These are phyloP conservation scores for Saturnia japonica DNA, from an alignment of 2,888 invertebrate genomes.

Conservation along the genomic window DNA sequence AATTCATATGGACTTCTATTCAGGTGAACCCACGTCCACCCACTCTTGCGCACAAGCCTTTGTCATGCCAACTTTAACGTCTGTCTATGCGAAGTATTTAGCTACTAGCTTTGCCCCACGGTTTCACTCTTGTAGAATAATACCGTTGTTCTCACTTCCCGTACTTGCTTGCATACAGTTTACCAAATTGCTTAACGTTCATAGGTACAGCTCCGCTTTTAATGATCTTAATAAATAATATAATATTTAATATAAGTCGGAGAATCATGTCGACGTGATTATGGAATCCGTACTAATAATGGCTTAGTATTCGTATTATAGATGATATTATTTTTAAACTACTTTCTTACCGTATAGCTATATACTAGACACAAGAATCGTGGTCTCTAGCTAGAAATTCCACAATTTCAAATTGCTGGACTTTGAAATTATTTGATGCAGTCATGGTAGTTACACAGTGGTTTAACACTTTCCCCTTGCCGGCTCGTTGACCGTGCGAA, in stretches of 20 bases:
- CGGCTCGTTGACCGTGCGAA: slow-evolving; percentile 37
- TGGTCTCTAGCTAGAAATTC: neutral
- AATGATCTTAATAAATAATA: too few relatives aligned
- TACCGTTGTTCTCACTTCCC: too few relatives aligned
- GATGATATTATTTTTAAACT: neutral
- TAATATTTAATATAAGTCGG: too few relatives aligned
- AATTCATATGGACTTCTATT: slow-evolving; percentile 5
- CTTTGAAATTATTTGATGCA: slow-evolving; percentile 6
- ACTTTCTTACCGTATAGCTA: neutral
- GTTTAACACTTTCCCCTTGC: slow-evolving; percentile 39
- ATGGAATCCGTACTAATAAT: too few relatives aligned
- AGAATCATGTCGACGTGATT: too few relatives aligned
- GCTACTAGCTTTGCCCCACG: neutral
- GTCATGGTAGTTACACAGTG: slow-evolving; percentile 27
- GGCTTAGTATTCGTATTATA: too few relatives aligned
- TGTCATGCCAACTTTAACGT: neutral
- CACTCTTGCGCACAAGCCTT: neutral
- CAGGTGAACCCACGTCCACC: slow-evolving; percentile 6
- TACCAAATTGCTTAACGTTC: too few relatives aligned
- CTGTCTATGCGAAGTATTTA: neutral
- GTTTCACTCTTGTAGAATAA: too few relatives aligned
- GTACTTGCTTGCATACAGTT: too few relatives aligned
- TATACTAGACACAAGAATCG: neutral
- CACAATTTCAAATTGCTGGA: neutral
- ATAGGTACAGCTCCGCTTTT: too few relatives aligned